Base-by-base conservation (phyloP, 2,888 invertebrate genomes). In the Hermaeophaga mercurialis region DNA sequence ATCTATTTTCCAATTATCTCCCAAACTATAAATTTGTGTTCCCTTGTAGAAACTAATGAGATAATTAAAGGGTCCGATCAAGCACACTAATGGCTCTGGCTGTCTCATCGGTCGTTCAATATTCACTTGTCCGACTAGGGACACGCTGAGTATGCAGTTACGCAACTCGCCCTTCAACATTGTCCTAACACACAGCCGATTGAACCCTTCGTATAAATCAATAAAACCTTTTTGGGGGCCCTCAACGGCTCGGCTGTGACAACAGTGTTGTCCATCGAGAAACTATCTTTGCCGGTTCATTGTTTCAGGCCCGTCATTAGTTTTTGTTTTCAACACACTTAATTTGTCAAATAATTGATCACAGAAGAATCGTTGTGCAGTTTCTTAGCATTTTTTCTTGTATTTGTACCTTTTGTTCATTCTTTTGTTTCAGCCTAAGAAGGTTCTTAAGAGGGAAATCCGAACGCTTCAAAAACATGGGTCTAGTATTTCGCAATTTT, bases 101-200 rank as follows among this genome's bases (percentile, higher is more conserved):
- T 9, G 31, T 31, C 14, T 36, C 33, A 17, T 15, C 34, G 9
- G 8, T 14, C 3, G 8, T 6, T 39, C 17, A 53, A 8, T 15
- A 44, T 28, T 44, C 11, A 34, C 18, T 45, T 56, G 56, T 26
- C n/a, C 45, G 12, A 55, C 52, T 53, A 44, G n/a, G n/a, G n/a
- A n/a, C 33, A 50, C 53, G 39, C 15, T 49, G 15, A 50, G 57
- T 60, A 60, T 63, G 59, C 58, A 64, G 61, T 60, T 59, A 56
- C 54, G 58, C 59, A 56, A 63, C 56, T 58, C 61, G 39, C 55
- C 55, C 55, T 55, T 55, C 39, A 54, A 58, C 57, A 54, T 61
- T 61, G 54, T 56, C 59, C 54, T 58, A 59, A 44, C 45, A 48
- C 31, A 41, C 41, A 56, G 49, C 59, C 46, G 46, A 47, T 50